Base-by-base conservation (phyloP, 2,888 invertebrate genomes). In the Tenthredo distinguenda region DNA sequence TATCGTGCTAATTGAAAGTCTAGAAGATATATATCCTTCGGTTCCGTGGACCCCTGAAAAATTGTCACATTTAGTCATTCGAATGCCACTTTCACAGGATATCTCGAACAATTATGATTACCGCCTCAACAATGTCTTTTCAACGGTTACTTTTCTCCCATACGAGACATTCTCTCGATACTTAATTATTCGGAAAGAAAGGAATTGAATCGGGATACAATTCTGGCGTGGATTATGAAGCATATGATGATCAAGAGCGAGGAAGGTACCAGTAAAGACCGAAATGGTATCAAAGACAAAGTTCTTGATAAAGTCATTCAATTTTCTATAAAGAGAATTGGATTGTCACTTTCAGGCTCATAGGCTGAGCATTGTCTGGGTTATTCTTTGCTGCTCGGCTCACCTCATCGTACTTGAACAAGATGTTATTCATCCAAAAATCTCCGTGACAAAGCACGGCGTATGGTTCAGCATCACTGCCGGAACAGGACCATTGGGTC, bases 1-100 rank as follows among this genome's bases (percentile, higher is more conserved):
- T 88, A 90, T 43, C 90, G 90, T 43, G 85, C 71, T 18, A 88
- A 31, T 87, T 90, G 90, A 71, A 90, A 89, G 34, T 90, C 90
- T 77, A 90, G 1, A 47, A 89, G 87, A 9, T 79, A 86, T 9
- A 88, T 65, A 15, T 89, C 88, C 68, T n/a, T 43, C 10, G 88
- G 90, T 58, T 81, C 81, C 65, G 1, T 15, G 18, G 84, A 84
- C 71, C 87, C 86, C 89, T 89, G 40, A 77, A 86, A 86, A 21
- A 26, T 5, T 1, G 26, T n/a, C 47, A 1, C 15, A 18, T 0
- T 76, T 18, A 76, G 21, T 43, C 6, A 5, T 5, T 37, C 18
- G n/a, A 71, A 37, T 26, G 12, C 26, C 9, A 18, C 7, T 34
- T 5, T 2, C 71, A 37, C 37, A 18, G 15, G 71, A n/a, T 71